These are phyloP conservation scores for Chaunax sp. DNA, from an alignment of 2,797 vertebrate genomes.

Conservation along the genomic window DNA sequence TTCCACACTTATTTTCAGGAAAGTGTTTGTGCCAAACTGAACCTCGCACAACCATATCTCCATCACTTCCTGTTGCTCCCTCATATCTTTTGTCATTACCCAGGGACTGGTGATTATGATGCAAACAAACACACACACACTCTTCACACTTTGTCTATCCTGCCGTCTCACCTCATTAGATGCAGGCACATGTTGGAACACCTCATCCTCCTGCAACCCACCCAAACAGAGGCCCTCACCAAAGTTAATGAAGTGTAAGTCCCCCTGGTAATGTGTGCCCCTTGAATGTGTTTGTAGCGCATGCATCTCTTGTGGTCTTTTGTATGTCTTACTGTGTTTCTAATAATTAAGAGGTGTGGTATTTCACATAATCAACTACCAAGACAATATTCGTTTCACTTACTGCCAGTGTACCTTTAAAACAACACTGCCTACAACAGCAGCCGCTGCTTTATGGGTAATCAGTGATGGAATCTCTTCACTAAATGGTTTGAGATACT, in stretches of 20 bases:
- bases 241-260: conserved; percentile 67
- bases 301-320: conserved; percentile 9
- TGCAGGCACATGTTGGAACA: conserved; percentile 28
- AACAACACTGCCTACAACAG: conserved; percentile 3
- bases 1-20: not conserved
- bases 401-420: conserved; percentile 34
- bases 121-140: conserved; percentile 46
- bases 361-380: conserved; percentile 26
- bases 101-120: conserved; percentile 67
- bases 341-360: conserved; percentile 35
- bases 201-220: conserved; percentile 36
- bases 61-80: not conserved
- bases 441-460: conserved; percentile 36
- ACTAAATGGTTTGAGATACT: conserved; percentile 45
- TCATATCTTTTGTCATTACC: conserved; percentile 46
- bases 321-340: conserved; percentile 8
- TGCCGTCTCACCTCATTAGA: conserved; percentile 62
- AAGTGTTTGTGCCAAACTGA: conserved; percentile 21
- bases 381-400: conserved; percentile 20
- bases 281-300: conserved; percentile 34
- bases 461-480: conserved; percentile 49
- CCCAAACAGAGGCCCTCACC: conserved; percentile 45
- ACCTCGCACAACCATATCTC: not conserved
- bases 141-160: conserved; percentile 39
- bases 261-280: conserved; percentile 44